Percentiles rank a stretch among this genome's conserved stretches.
These are phyloP conservation scores for Plectrocnemia conspersa DNA, from an alignment of 1,140 invertebrate species.

Conservation along the genomic window DNA sequence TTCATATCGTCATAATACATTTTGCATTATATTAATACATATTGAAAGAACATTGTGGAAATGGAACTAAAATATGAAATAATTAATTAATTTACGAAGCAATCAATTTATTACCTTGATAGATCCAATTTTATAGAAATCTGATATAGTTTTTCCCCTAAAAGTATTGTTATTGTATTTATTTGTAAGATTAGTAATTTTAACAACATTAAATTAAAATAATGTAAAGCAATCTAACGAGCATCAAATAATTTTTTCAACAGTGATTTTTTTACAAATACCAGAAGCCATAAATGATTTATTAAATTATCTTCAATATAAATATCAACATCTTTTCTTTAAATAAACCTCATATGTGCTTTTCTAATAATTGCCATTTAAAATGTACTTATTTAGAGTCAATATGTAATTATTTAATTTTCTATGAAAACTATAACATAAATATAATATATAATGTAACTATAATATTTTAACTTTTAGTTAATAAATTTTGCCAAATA, in stretches of 20 bases:
- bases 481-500: slow-evolving; percentile 15
- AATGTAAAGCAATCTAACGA: background rate
- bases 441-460: slow-evolving; percentile 1
- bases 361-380: slow-evolving; percentile 22
- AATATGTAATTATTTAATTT: background rate
- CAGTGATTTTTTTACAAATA: background rate
- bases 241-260: background rate
- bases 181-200: background rate
- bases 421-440: background rate
- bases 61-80: too few species aligned
- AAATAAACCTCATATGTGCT: slow-evolving; percentile 17
- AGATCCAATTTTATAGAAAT: too few species aligned
- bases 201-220: background rate
- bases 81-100: too few species aligned
- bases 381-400: background rate
- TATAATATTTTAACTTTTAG: background rate
- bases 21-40: too few species aligned
- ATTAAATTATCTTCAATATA: too few species aligned
- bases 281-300: too few species aligned
- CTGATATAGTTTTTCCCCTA: too few species aligned
- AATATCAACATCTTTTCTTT: too few species aligned
- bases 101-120: too few species aligned
- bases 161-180: background rate
- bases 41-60: too few species aligned
- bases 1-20: too few species aligned